phyloP scores from a whole-genome alignment of 1,140 invertebrate species.

The Zaprionus gabonicus region DNA sequence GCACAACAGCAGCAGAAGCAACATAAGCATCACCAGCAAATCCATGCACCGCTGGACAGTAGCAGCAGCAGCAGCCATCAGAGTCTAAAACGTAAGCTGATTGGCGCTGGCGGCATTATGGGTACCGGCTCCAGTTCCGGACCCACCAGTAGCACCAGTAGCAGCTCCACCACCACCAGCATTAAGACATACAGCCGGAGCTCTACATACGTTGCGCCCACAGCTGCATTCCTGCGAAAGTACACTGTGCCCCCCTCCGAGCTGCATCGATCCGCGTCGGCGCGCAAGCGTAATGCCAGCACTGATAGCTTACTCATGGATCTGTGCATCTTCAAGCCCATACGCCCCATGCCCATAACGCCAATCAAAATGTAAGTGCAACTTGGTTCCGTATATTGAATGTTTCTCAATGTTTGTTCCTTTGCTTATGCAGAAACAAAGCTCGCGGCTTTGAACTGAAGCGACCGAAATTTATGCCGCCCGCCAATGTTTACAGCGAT shows the following conservation, averaged over 20 bases:
- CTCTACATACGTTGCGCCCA: conserved; percentile 42
- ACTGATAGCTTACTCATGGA: conserved; percentile 87
- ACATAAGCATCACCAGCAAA: conserved; percentile 7
- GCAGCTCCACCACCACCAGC: conserved; percentile 21
- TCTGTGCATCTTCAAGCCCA: conserved; percentile 87
- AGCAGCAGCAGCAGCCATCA: conserved; percentile 30
- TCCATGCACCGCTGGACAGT: background rate
- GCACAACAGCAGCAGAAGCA: background rate
- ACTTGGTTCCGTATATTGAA: background rate
- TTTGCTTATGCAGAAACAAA: conserved; percentile 52
- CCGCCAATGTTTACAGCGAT: conserved; percentile 59
- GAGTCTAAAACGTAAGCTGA: conserved; percentile 57
- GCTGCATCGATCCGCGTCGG: conserved; percentile 70
- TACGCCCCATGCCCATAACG: conserved; percentile 85
- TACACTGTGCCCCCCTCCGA: conserved; percentile 66
- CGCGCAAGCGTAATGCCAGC: conserved; percentile 83
- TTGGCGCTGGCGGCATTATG: conserved; percentile 61
- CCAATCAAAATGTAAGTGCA: conserved; percentile 76
- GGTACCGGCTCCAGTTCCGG: conserved; percentile 24
- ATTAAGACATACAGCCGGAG: background rate
- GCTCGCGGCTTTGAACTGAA: conserved; percentile 73
- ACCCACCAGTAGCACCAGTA: background rate
- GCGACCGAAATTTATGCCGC: conserved; percentile 65
- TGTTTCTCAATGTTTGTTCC: background rate
- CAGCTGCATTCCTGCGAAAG: conserved; percentile 54